Conservation (phyloP, 2,888 invertebrate genomes). For the Alviniconcha strummeri region DNA sequence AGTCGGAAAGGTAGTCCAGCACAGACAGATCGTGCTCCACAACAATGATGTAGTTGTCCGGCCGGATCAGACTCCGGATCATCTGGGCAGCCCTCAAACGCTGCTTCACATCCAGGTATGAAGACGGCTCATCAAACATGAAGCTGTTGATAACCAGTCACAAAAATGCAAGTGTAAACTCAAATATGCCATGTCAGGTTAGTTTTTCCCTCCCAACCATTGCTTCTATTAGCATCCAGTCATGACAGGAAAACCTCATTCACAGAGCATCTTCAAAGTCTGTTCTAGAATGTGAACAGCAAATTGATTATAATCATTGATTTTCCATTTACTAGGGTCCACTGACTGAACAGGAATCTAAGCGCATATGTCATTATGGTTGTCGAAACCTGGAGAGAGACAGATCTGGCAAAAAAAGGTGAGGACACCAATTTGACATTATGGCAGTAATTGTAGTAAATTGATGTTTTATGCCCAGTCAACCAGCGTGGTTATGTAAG, state of each 20-base stretch:
- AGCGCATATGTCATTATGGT: too few species aligned
- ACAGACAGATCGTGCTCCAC: constrained; percentile 99
- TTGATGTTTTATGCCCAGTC: too few species aligned
- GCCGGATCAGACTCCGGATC: constrained; percentile 91
- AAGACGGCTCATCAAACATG: constrained; percentile 99
- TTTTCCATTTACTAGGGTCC: background rate
- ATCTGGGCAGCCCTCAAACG: constrained; percentile 93
- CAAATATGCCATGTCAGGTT: background rate
- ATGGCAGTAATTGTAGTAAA: too few species aligned
- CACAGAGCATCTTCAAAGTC: constrained; percentile 27
- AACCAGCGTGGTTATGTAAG: too few species aligned
- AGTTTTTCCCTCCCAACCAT: background rate
- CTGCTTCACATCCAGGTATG: constrained; percentile 98
- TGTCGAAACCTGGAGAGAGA: too few species aligned
- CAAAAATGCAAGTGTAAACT: constrained; percentile 13
- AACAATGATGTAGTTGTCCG: constrained; percentile 98
- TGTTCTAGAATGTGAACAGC: constrained; percentile 49
- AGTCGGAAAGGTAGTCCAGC: constrained; percentile 98
- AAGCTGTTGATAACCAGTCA: constrained; percentile 76
- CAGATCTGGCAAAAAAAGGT: too few species aligned
- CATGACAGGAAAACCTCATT: constrained; percentile 19
- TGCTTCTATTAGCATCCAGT: too few species aligned
- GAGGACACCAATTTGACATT: too few species aligned
- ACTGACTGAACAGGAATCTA: too few species aligned
- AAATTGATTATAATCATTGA: constrained; percentile 7